Evolutionary conservation across 2,113 vertebrate genomes (phyloP), one percentile per base, ranked within the genome.

Genomic region (Petrocephalus microphthalmus): DNA sequence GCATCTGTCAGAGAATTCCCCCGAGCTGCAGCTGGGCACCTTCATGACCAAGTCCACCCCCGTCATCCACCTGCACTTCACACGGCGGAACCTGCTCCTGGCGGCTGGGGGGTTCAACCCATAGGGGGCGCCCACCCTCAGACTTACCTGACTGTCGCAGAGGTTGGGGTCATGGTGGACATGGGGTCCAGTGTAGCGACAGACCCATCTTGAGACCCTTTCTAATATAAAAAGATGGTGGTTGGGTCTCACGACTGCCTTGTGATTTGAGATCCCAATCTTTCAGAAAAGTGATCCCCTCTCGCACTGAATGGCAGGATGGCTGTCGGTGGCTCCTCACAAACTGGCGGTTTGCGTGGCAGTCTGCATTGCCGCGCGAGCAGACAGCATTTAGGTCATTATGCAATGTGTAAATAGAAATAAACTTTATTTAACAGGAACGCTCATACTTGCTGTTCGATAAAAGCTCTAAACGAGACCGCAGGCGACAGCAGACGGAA

Each of bases 21-120:
- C 97, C 92, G 98, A 99, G 88, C 95, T 99, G 88, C 82, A 98
- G 89, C 90, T 99, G 56, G 98, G 98, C 89, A 96, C 97, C 85
- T 99, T 98, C 85, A 94, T 96, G 90, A 96, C 96, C 91, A 99
- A 99, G 94, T 98, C 98, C 2, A 97, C 98, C 0, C 96, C 98
- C 0, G 98, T 99, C 33, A 91, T 96, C 82, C 98, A 99, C 91
- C 96, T 99, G 51, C 98, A 99, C 93, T 99, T 99, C 93, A 99
- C 98, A 60, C 95, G 98, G 90, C 96, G 98, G 94, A 99, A 99
- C 93, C 94, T 99, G 90, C 95, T 99, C 74, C 93, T 99, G 92
- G 96, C 97, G 52, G 97, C 97, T 0, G 98, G 98, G 86, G 96
- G 97, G 83, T 99, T 98, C 87, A 97, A 96, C 92, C 96, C 98